phyloP scores from a whole-genome alignment of 2,888 invertebrate species.

The Lasioglossum calceatum region DNA sequence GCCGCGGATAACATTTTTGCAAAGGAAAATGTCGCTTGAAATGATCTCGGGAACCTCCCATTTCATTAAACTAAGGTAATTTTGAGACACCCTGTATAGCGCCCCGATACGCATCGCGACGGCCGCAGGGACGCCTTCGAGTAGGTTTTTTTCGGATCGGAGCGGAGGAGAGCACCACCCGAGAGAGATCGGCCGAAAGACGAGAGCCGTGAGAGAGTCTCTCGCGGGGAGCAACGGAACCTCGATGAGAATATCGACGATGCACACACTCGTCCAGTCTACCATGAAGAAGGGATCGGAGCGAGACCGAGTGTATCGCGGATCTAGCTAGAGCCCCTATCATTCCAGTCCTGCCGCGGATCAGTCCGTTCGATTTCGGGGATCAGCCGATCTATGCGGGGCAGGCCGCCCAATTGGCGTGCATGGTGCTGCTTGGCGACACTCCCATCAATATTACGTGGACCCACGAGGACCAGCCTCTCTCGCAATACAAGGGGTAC shows the following conservation, averaged over 20 bases:
- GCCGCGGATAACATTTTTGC: too few relatives aligned
- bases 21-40: too few relatives aligned
- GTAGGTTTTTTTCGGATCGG: conserved; percentile 32
- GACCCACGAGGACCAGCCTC: conserved; percentile 85
- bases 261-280: conserved; percentile 2
- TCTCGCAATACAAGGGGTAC: conserved; percentile 81
- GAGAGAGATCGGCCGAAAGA: conserved; percentile 33
- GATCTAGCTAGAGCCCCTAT: conserved; percentile 57
- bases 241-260: conserved; percentile 31
- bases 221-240: conserved; percentile 20
- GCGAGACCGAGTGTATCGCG: conserved; percentile 2
- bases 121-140: conserved; percentile 5
- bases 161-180: conserved; percentile 10
- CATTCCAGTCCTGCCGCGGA: conserved; percentile 91
- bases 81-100: neutral
- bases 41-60: too few relatives aligned
- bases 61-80: too few relatives aligned
- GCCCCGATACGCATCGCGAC: neutral
- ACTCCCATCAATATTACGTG: conserved; percentile 86
- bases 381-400: conserved; percentile 91
- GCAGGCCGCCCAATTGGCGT: conserved; percentile 91
- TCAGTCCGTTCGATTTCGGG: conserved; percentile 93
- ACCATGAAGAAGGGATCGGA: conserved; percentile 26
- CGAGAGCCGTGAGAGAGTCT: conserved; percentile 41
- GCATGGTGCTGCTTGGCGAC: conserved; percentile 88